Evolutionary conservation across 2,888 invertebrate genomes (phyloP), one percentile per base, ranked within the genome.

Genomic region (Tenthredo mesomela): DNA sequence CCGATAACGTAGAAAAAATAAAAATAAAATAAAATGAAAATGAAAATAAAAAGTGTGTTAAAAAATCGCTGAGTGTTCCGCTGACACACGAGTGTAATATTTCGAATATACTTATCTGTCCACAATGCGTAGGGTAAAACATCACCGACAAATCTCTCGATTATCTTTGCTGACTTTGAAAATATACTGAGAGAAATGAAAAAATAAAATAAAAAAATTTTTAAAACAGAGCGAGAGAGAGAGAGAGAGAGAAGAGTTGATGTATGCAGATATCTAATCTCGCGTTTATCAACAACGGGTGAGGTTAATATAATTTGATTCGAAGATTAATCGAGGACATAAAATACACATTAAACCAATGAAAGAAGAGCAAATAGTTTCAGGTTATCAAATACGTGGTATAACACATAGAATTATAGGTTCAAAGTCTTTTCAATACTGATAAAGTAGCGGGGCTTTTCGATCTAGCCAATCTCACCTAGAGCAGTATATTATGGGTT

Each of bases 31-130:
- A 43, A 15, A 75, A 29, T 25, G 12, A 43, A 15, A 18, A 33
- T 12, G 25, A 47, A 71, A 71, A 37, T n/a, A 21, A 37, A 37
- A 37, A n/a, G 47, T 47, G 67, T 21, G 67, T 15, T 40, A 40
- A 37, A 29, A 50, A 47, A 75, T 75, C 50, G 25, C 29, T 21
- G 75, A 75, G 15, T 33, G 3, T 29, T 25, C 18, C 29, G 47
- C 15, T 75, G 50, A 71, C 71, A 43, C 40, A 10, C 37, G 40
- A 71, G 40, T 71, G 40, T 43, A 40, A 71, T 71, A 71, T 71
- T 40, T 71, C 37, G 25, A 71, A 71, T 71, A 40, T 71, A n/a
- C 37, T 71, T 43, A 71, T 71, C 71, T 71, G n/a, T 18, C 25
- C 29, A 6, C 29, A 67, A 67, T 0, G 29, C 29, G 29, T 9